Conservation (phyloP, 2,113 vertebrate species). For the Bubo bubo region DNA sequence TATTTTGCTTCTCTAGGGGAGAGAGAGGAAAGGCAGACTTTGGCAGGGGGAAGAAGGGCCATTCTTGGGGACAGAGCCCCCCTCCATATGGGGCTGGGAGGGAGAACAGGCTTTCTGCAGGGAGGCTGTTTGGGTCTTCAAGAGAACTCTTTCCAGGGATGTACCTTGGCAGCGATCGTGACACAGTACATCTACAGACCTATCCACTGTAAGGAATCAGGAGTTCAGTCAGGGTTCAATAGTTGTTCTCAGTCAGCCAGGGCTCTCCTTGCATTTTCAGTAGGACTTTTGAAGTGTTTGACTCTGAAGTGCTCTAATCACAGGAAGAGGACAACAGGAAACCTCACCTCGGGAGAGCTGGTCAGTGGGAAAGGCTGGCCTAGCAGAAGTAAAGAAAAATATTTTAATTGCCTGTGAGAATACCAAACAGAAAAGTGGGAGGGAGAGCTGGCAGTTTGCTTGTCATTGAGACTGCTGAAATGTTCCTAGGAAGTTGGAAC, state of each 20-base stretch:
- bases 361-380: neutral
- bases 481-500: neutral
- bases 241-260: neutral
- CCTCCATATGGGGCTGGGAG: fast-evolving
- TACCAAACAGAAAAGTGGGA: neutral
- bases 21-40: neutral
- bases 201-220: fast-evolving
- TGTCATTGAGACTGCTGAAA: neutral
- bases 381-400: neutral
- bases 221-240: conserved; percentile 21
- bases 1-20: neutral
- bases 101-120: no score
- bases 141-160: neutral
- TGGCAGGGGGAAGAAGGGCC: neutral
- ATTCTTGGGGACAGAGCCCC: neutral
- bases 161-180: neutral
- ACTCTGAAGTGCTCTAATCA: neutral
- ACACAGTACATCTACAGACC: neutral
- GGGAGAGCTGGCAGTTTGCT: neutral
- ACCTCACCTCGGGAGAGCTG: neutral
- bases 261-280: neutral
- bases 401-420: neutral
- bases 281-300: neutral
- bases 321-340: neutral
- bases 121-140: neutral